Evolutionary conservation across 2,888 invertebrate species (phyloP).

Genomic region (Pammene fasciana): DNA sequence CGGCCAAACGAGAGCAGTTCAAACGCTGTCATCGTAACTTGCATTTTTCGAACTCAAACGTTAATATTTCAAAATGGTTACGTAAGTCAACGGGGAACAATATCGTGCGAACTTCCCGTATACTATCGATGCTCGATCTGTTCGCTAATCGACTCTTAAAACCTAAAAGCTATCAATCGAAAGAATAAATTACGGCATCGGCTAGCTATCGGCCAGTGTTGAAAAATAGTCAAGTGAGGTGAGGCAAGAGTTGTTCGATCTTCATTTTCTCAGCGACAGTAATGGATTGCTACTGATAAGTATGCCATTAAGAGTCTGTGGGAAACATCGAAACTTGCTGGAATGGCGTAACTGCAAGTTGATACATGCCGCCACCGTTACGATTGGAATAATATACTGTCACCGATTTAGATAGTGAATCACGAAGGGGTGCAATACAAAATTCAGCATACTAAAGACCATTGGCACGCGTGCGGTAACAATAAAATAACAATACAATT

Average conservation of each 20-base stretch:
- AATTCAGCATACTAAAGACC: constrained; percentile 26
- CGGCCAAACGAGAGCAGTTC: constrained; percentile 31
- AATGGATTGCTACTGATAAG: constrained; percentile 37
- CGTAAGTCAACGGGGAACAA: constrained; percentile 30
- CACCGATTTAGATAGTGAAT: constrained; percentile 28
- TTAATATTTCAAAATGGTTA: constrained; percentile 30
- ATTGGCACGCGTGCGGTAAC: constrained; percentile 53
- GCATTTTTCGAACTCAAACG: constrained; percentile 30
- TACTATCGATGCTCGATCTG: constrained; percentile 16
- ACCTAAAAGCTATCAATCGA: constrained; percentile 24
- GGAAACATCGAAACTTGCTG: constrained; percentile 29
- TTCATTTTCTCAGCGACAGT: constrained; percentile 37
- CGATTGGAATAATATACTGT: constrained; percentile 10
- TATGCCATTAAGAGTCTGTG: constrained; percentile 35
- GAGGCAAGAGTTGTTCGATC: constrained; percentile 34
- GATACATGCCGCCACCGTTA: not conserved
- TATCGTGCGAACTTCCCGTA: constrained; percentile 25
- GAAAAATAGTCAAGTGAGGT: constrained; percentile 30
- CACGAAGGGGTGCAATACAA: constrained; percentile 33
- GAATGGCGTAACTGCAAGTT: constrained; percentile 25
- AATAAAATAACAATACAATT: constrained; percentile 61
- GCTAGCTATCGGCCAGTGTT: constrained; percentile 13
- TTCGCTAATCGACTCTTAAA: constrained; percentile 30
- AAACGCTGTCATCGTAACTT: constrained; percentile 40
- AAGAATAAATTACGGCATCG: constrained; percentile 23